A percentile compares a stretch with the other conserved stretches of the same genome.
These are phyloP conservation scores for Melanophora roralis DNA, from an alignment of 2,888 invertebrate species.

Conservation along the genomic window DNA sequence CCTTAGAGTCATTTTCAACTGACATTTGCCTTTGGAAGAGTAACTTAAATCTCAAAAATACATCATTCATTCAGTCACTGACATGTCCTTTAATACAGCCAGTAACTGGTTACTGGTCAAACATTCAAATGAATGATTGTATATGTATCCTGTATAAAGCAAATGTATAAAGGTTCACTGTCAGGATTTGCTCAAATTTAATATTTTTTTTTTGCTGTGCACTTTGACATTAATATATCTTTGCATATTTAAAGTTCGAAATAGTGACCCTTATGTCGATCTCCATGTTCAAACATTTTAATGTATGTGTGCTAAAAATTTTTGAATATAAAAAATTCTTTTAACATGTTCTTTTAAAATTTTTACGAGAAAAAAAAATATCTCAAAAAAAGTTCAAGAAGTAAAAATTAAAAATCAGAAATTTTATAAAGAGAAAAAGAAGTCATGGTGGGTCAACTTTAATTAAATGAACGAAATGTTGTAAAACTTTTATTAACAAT, in stretches of 20 bases:
- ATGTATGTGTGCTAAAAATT: neutral
- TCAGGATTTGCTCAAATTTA: conserved; percentile 52
- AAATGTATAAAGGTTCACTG: conserved; percentile 17
- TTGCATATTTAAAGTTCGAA: conserved; percentile 24
- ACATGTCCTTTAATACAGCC: no score
- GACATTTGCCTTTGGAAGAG: conserved; percentile 29
- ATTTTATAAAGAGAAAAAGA: no score
- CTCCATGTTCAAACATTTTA: no score
- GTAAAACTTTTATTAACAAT: no score
- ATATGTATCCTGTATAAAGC: neutral
- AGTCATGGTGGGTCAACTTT: no score
- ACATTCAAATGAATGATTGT: conserved; percentile 8
- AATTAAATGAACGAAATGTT: no score
- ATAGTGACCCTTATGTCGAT: neutral
- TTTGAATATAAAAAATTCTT: neutral
- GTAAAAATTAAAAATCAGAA: no score
- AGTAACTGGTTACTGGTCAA: neutral
- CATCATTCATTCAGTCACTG: conserved; percentile 29
- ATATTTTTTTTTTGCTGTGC: conserved; percentile 49
- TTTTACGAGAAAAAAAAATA: no score
- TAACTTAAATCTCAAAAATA: conserved; percentile 28
- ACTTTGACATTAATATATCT: conserved; percentile 53
- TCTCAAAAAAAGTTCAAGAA: neutral
- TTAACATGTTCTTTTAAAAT: neutral
- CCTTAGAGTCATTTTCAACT: conserved; percentile 28